Percentiles rank a stretch among this genome's conserved stretches.
Conservation (phyloP, 2,888 invertebrate genomes). For the Rutpela maculata region DNA sequence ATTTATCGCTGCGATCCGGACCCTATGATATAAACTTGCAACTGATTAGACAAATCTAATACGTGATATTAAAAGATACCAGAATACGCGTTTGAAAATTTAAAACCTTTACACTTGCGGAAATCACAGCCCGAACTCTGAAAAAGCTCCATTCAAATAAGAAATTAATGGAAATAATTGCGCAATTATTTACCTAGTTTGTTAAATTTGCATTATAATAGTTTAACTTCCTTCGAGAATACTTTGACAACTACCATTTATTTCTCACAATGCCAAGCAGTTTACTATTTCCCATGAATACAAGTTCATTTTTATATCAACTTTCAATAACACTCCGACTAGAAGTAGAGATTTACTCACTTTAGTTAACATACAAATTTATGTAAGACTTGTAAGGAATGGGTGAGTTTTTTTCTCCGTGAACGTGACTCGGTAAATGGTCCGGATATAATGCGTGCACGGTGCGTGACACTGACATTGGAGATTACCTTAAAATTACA, state of each 20-base stretch:
- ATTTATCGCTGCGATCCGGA: too few relatives aligned
- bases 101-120: too few relatives aligned
- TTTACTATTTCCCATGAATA: conserved; percentile 23
- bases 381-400: conserved; percentile 43
- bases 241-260: neutral
- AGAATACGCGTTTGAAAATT: too few relatives aligned
- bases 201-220: neutral
- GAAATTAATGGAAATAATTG: neutral
- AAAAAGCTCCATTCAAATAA: too few relatives aligned
- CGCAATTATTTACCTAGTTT: neutral
- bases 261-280: neutral
- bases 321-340: conserved; percentile 23
- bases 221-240: neutral
- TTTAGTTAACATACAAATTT: conserved; percentile 45
- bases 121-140: too few relatives aligned
- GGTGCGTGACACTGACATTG: conserved; percentile 37
- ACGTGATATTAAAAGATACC: too few relatives aligned
- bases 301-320: conserved; percentile 31
- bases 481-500: conserved; percentile 36
- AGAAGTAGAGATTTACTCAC: conserved; percentile 27
- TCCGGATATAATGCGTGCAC: conserved; percentile 44
- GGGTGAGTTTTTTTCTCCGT: conserved; percentile 37
- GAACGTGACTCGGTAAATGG: conserved; percentile 45
- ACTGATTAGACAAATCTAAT: too few relatives aligned
- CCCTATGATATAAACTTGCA: too few relatives aligned